A percentile compares a stretch with the other conserved stretches of the same genome.
phyloP scores from a whole-genome alignment of 2,888 invertebrate genomes.

The Athetis lepigone region DNA sequence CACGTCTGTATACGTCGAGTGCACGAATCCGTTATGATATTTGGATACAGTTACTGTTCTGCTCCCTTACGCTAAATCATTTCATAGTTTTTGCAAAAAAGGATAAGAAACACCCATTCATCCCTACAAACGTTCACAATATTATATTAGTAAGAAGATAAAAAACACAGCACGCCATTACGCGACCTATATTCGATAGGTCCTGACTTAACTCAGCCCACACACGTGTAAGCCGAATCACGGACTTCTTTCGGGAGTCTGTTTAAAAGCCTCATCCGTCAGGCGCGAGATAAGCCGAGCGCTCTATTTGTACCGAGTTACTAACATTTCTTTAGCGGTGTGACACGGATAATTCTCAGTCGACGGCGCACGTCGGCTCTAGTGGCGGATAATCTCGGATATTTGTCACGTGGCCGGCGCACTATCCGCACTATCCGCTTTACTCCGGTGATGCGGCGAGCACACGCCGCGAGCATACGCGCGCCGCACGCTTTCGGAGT shows the following conservation, averaged over 20 bases:
- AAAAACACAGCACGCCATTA: too few relatives aligned
- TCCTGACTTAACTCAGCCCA: background rate
- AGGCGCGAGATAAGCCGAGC: constrained; percentile 29
- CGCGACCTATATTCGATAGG: too few relatives aligned
- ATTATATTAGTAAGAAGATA: too few relatives aligned
- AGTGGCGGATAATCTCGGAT: constrained; percentile 38
- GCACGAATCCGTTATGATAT: too few relatives aligned
- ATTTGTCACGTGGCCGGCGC: constrained; percentile 39
- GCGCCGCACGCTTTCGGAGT: background rate
- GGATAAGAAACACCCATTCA: too few relatives aligned
- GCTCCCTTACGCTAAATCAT: too few relatives aligned
- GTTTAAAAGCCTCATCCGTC: constrained; percentile 3
- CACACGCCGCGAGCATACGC: too few relatives aligned
- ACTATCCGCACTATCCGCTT: constrained; percentile 29
- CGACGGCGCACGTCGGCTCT: constrained; percentile 12
- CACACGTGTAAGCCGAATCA: constrained; percentile 4
- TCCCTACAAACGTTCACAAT: too few relatives aligned
- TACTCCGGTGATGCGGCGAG: constrained; percentile 7
- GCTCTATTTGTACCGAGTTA: constrained; percentile 32
- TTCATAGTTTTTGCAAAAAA: too few relatives aligned
- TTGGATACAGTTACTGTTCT: too few relatives aligned
- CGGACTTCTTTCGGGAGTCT: constrained; percentile 12
- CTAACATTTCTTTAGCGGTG: constrained; percentile 28
- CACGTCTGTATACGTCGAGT: too few relatives aligned
- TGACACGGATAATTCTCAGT: constrained; percentile 40